Conservation (phyloP, 2,888 invertebrate genomes). For the Scaptodrosophila latifasciaeformis region DNA sequence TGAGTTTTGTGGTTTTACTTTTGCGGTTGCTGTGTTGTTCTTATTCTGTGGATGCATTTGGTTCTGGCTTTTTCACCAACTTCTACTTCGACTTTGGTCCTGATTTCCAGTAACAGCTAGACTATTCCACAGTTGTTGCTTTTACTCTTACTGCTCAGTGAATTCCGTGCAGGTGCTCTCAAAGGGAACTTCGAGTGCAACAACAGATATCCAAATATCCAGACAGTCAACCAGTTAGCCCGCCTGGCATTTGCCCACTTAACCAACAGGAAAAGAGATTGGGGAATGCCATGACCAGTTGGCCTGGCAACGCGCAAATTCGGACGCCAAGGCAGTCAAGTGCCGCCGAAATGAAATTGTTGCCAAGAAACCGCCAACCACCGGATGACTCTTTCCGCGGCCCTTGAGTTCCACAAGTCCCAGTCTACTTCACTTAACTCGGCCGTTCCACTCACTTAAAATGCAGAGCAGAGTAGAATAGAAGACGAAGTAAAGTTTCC, state of each 20-base stretch:
- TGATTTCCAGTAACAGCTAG: too few relatives aligned
- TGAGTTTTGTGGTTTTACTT: neutral
- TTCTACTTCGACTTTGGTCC: too few relatives aligned
- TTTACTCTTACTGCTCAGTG: neutral
- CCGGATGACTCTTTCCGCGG: too few relatives aligned
- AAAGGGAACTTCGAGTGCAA: conserved; percentile 1
- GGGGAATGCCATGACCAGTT: neutral
- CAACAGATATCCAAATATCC: neutral
- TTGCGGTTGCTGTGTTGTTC: neutral
- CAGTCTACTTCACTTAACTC: conserved; percentile 2
- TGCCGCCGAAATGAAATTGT: conserved; percentile 21
- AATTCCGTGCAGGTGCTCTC: neutral
- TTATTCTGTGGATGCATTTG: too few relatives aligned
- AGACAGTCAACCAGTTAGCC: conserved; percentile 17
- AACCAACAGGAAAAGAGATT: conserved; percentile 22
- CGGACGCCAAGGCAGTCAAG: conserved; percentile 1
- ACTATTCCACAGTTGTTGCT: neutral
- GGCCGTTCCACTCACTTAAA: conserved; percentile 22
- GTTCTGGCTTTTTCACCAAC: neutral
- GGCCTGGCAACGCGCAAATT: neutral
- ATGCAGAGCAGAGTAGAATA: conserved; percentile 17
- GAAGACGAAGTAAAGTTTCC: too few relatives aligned
- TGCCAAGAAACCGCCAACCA: conserved; percentile 26
- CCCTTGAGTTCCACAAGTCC: too few relatives aligned
- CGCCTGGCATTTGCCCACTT: conserved; percentile 12